These are phyloP conservation scores for Tetragnatha versicolor DNA, from an alignment of 1,140 invertebrate species.

Conservation along the genomic window DNA sequence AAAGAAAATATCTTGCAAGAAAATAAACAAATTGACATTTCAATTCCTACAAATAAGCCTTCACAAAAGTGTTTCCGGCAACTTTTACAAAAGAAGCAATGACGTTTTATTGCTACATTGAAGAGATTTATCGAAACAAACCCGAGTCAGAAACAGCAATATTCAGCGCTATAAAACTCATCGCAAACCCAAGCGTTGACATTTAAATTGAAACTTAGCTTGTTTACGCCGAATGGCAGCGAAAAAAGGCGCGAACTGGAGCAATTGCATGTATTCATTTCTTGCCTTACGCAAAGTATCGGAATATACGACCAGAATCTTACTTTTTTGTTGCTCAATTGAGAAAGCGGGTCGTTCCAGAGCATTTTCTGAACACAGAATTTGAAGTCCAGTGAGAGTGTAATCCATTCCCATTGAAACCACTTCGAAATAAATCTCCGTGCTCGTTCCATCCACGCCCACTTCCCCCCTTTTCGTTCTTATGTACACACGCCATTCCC, in stretches of 20 bases:
- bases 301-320: background rate
- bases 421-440: constrained; percentile 10
- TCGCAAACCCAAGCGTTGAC: background rate
- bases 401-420: constrained; percentile 28
- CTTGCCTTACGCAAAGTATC: background rate
- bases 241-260: background rate
- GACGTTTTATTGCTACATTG: background rate
- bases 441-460: background rate
- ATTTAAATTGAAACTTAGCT: constrained; percentile 37
- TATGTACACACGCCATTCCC: background rate
- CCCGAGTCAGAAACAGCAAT: background rate
- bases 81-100: background rate
- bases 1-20: background rate
- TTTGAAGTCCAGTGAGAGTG: constrained; percentile 6
- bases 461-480: background rate
- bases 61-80: background rate
- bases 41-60: background rate
- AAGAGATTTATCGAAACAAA: background rate
- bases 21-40: background rate
- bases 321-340: background rate
- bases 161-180: background rate
- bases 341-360: background rate
- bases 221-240: constrained; percentile 1
- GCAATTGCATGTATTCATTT: background rate
- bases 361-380: background rate